Conservation (phyloP, 2,888 invertebrate genomes). For the Melieria crassipennis region DNA sequence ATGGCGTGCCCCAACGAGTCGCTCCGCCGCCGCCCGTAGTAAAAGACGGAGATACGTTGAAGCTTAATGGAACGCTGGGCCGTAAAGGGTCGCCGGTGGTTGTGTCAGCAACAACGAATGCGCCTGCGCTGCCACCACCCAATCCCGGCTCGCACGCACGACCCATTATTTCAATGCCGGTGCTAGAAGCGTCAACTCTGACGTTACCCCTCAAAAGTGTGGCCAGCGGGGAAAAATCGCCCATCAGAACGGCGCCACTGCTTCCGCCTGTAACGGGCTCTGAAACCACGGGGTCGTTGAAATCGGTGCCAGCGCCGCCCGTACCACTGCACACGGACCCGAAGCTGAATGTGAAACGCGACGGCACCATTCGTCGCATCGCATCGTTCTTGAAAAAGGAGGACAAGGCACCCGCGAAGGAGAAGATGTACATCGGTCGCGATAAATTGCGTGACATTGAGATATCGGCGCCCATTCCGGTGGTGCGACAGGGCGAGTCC, state of each 20-base stretch:
- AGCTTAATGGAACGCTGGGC: slow-evolving; percentile 45
- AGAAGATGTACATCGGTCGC: slow-evolving; percentile 76
- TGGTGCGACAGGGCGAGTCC: slow-evolving; percentile 69
- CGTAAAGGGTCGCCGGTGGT: neutral
- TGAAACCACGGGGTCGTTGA: slow-evolving; percentile 29
- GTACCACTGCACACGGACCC: slow-evolving; percentile 64
- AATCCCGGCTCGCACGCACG: slow-evolving; percentile 73
- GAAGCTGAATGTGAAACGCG: slow-evolving; percentile 68
- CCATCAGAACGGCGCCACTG: slow-evolving; percentile 29
- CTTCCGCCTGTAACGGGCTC: slow-evolving; percentile 16
- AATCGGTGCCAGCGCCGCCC: slow-evolving; percentile 70
- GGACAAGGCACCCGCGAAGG: slow-evolving; percentile 71
- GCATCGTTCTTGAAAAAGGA: slow-evolving; percentile 79
- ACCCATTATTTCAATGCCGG: slow-evolving; percentile 84
- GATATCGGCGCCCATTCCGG: slow-evolving; percentile 84
- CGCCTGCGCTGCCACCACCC: slow-evolving; percentile 73
- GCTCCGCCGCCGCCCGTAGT: slow-evolving; percentile 73
- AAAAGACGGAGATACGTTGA: slow-evolving; percentile 48
- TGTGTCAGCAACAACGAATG: slow-evolving; percentile 33
- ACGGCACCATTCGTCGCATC: slow-evolving; percentile 76
- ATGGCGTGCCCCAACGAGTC: slow-evolving; percentile 66
- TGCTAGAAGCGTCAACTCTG: slow-evolving; percentile 79
- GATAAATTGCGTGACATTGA: slow-evolving; percentile 78
- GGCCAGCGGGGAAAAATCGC: slow-evolving; percentile 45
- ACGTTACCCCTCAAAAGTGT: slow-evolving; percentile 48